phyloP scores from a whole-genome alignment of 2,888 invertebrate species.

The Melitaea athalia region DNA sequence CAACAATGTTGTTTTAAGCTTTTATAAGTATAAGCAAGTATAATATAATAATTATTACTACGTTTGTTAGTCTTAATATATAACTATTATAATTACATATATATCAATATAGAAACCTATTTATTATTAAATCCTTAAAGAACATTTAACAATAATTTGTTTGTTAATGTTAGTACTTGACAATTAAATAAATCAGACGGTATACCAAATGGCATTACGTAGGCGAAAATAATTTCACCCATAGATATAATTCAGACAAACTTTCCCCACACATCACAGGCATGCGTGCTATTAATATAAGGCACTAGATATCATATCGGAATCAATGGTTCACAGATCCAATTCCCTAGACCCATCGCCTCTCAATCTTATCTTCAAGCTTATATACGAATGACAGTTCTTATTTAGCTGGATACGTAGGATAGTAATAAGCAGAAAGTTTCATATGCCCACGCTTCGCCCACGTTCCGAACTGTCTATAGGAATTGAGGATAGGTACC shows the following conservation, averaged over 20 bases:
- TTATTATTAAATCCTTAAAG: not conserved
- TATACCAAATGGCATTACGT: conserved; percentile 14
- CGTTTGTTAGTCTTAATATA: too few species aligned
- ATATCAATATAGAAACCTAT: not conserved
- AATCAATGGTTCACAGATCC: conserved; percentile 62
- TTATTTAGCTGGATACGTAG: conserved; percentile 54
- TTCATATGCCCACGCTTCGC: conserved; percentile 74
- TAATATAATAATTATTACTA: too few species aligned
- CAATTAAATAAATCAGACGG: conserved; percentile 3
- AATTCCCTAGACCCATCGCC: conserved; percentile 47
- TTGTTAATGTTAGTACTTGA: not conserved
- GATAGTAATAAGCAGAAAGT: conserved; percentile 72
- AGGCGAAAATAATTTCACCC: conserved; percentile 29
- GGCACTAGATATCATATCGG: conserved; percentile 64
- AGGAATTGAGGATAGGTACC: conserved; percentile 37
- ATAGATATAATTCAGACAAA: conserved; percentile 30
- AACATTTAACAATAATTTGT: not conserved
- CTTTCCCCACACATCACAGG: conserved; percentile 31
- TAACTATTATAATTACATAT: too few species aligned
- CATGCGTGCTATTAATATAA: conserved; percentile 55
- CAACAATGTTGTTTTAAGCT: too few species aligned
- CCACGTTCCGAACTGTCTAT: conserved; percentile 61
- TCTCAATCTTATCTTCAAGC: conserved; percentile 24
- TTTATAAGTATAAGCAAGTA: too few species aligned
- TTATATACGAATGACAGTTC: conserved; percentile 43